phyloP scores from a whole-genome alignment of 2,888 invertebrate genomes.

The Tipula helvola region DNA sequence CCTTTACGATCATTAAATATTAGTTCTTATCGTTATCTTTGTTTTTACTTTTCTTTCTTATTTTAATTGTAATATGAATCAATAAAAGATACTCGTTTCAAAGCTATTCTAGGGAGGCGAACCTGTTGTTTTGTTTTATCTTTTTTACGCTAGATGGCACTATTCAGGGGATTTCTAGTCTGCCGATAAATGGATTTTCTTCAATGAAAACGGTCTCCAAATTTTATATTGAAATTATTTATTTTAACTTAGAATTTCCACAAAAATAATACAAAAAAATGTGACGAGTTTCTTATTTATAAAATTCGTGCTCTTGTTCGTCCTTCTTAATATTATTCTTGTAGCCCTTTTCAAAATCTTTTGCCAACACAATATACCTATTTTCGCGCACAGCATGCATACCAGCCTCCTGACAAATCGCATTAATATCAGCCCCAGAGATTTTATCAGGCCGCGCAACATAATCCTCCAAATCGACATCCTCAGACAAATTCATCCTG shows the following conservation, averaged over 20 bases:
- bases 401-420: conserved; percentile 99
- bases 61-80: background rate
- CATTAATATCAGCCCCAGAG: conserved; percentile 98
- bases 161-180: background rate
- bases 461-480: conserved; percentile 97
- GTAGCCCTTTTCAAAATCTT: conserved; percentile 99
- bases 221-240: background rate
- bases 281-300: conserved; percentile 63
- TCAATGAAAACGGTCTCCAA: background rate
- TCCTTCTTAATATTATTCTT: conserved; percentile 99
- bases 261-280: background rate
- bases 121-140: background rate
- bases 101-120: background rate
- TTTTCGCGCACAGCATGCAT: conserved; percentile 99
- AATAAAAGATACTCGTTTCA: too few relatives aligned
- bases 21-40: background rate
- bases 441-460: conserved; percentile 98
- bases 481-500: conserved; percentile 95
- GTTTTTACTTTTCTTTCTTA: background rate
- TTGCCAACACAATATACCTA: conserved; percentile 94
- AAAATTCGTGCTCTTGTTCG: conserved; percentile 98
- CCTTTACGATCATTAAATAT: background rate
- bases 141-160: background rate
- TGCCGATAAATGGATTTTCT: too few relatives aligned
- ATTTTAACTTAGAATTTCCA: background rate